Percentiles rank a stretch among this genome's conserved stretches.
Evolutionary conservation across 92 coral and sea anemone genomes (phyloP).

Genomic region (Palythoa heliodiscus): DNA sequence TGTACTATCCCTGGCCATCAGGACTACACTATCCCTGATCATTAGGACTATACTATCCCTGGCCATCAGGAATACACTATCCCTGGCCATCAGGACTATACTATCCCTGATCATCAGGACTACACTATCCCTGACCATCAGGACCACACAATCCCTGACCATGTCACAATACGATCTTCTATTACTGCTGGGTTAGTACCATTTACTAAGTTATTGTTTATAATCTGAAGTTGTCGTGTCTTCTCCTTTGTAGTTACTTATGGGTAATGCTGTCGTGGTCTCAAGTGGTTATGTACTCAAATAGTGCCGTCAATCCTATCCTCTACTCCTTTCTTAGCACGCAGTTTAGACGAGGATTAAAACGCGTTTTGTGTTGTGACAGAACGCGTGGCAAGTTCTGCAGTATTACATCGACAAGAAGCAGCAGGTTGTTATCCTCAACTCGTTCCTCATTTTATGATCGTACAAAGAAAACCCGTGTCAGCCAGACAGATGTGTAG

Average conservation of each 20-base stretch:
- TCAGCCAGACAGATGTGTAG: conserved; percentile 28
- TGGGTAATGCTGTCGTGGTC: conserved; percentile 76
- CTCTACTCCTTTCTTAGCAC: conserved; percentile 92
- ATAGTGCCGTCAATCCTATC: conserved; percentile 93
- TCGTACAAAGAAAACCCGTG: conserved; percentile 5
- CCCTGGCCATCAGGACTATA: too few relatives aligned
- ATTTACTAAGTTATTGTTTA: too few relatives aligned
- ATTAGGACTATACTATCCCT: too few relatives aligned
- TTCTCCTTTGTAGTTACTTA: conserved; percentile 48
- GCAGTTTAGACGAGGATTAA: conserved; percentile 89
- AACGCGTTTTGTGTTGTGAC: conserved; percentile 49
- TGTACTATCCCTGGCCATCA: too few relatives aligned
- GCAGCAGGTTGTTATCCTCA: conserved; percentile 36
- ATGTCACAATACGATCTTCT: too few relatives aligned
- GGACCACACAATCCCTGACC: too few relatives aligned
- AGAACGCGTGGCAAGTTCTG: not conserved
- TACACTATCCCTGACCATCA: too few relatives aligned
- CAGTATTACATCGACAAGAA: conserved; percentile 6
- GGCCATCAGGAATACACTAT: too few relatives aligned
- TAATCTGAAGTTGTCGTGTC: not conserved
- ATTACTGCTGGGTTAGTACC: too few relatives aligned
- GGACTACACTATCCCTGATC: too few relatives aligned
- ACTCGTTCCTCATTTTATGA: conserved; percentile 10
- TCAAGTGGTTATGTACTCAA: conserved; percentile 80
- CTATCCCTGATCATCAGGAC: too few relatives aligned